Evolutionary conservation across 2,797 vertebrate genomes (phyloP).

Genomic region (Hippopotamyrus pictus): DNA sequence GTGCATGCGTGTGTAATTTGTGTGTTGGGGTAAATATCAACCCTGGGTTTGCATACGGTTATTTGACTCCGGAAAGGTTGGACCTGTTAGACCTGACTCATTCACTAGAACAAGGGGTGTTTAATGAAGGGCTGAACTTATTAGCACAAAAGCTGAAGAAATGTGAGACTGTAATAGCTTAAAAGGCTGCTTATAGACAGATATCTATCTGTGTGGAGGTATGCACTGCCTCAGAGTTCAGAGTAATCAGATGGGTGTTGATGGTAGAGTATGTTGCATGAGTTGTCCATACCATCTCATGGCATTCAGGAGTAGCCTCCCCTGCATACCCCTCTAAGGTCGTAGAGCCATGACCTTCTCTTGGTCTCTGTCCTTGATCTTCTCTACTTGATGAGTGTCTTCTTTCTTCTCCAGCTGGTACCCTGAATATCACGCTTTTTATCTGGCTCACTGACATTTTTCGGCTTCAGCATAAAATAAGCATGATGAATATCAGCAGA

Average conservation of each 20-base stretch:
- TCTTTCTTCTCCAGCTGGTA: background rate
- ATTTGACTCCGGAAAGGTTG: background rate
- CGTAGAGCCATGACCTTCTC: background rate
- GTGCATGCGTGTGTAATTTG: background rate
- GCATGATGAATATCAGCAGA: background rate
- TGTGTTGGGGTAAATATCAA: background rate
- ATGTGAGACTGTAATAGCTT: background rate
- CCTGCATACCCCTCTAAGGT: background rate
- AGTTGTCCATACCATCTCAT: background rate
- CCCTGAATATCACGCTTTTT: constrained; percentile 3
- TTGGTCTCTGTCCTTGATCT: background rate
- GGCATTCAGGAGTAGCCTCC: background rate
- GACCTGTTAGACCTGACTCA: background rate
- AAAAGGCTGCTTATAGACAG: background rate
- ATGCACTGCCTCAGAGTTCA: background rate
- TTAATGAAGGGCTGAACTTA: background rate
- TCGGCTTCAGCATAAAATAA: background rate
- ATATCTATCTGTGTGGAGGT: background rate
- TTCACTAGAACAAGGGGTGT: background rate
- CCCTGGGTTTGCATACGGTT: background rate
- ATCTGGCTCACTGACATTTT: background rate
- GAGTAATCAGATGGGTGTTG: background rate
- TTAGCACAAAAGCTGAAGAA: constrained; percentile 1
- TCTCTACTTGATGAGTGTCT: background rate
- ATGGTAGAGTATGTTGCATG: background rate